These are phyloP conservation scores for Drosophila lacteicornis DNA, from an alignment of 1,140 invertebrate genomes.

Conservation along the genomic window DNA sequence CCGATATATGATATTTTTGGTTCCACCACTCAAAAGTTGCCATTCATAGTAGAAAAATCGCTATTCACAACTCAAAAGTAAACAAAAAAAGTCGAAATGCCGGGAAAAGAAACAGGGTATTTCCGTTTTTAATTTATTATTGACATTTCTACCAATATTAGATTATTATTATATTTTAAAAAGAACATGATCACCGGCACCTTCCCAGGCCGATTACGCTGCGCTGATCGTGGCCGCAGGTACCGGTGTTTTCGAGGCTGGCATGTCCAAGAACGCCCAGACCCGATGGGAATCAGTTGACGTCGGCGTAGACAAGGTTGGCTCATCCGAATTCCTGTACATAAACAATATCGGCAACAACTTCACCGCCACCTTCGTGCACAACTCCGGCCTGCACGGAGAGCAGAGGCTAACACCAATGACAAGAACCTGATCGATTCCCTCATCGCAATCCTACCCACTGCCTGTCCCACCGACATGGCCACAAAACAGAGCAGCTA, in stretches of 20 bases:
- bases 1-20: too few relatives aligned
- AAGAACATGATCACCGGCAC: constrained; percentile 98
- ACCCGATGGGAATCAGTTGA: constrained; percentile 96
- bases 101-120: too few relatives aligned
- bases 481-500: too few relatives aligned
- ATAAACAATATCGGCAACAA: constrained; percentile 98
- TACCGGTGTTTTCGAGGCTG: constrained; percentile 97
- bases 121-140: too few relatives aligned
- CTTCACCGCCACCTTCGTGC: constrained; percentile 93
- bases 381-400: constrained; percentile 95
- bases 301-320: constrained; percentile 98
- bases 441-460: too few relatives aligned
- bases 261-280: constrained; percentile 97
- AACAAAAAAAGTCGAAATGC: too few relatives aligned
- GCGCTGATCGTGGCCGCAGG: constrained; percentile 86
- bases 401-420: too few relatives aligned
- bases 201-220: constrained; percentile 95
- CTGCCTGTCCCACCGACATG: too few relatives aligned
- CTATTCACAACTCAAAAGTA: too few relatives aligned
- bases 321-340: constrained; percentile 96
- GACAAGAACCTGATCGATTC: too few relatives aligned
- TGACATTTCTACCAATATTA: constrained; percentile 40
- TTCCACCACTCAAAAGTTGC: too few relatives aligned
- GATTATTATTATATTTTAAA: constrained; percentile 94
- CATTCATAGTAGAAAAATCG: too few relatives aligned